Conservation (phyloP, 2,888 invertebrate genomes). For the Drosophila sordidapex region DNA sequence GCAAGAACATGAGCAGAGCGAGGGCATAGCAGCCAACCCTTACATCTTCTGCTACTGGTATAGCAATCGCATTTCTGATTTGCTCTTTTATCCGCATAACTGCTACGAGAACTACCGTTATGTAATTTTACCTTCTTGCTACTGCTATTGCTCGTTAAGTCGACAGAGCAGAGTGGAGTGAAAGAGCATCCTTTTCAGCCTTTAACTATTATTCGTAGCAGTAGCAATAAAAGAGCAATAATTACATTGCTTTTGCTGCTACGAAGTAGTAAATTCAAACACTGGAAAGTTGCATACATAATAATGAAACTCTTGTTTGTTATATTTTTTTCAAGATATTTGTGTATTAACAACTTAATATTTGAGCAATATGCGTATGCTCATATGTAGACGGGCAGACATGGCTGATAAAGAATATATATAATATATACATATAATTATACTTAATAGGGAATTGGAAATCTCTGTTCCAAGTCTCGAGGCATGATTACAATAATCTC, state of each 20-base stretch:
- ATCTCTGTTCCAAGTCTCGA: neutral
- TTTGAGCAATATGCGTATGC: slow-evolving; percentile 10
- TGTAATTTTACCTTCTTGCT: neutral
- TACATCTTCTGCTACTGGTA: neutral
- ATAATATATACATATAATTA: neutral
- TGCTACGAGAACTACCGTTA: neutral
- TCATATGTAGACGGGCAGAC: slow-evolving; percentile 19
- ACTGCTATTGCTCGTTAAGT: neutral
- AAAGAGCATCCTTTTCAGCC: neutral
- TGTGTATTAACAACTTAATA: neutral
- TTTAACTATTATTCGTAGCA: neutral
- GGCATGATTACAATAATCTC: neutral
- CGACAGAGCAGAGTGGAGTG: neutral
- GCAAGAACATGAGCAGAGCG: neutral
- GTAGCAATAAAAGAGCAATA: neutral
- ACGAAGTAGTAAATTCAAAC: neutral
- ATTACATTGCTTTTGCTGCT: neutral
- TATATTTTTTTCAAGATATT: slow-evolving; percentile 1
- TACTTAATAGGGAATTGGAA: neutral
- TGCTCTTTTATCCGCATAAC: neutral
- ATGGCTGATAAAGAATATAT: slow-evolving; percentile 9
- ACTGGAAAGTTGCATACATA: neutral
- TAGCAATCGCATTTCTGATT: too few species aligned
- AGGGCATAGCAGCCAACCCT: neutral
- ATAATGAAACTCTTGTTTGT: neutral